A percentile compares a stretch with the other conserved stretches of the same genome.
These are phyloP conservation scores for Frankliniella intonsa DNA, from an alignment of 2,888 invertebrate species.

Conservation along the genomic window DNA sequence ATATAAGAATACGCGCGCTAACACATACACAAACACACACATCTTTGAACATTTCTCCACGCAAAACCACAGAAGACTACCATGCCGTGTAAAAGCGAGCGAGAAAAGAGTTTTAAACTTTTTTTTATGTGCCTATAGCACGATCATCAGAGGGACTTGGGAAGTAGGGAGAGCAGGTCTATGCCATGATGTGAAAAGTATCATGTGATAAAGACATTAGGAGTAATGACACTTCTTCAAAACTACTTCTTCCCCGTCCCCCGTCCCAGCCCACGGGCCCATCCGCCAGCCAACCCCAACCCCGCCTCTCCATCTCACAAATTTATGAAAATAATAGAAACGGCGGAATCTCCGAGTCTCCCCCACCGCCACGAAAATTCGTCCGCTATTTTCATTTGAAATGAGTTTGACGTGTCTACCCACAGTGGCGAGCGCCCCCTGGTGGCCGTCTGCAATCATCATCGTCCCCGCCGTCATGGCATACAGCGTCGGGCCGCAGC, in stretches of 20 bases:
- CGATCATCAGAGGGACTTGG: not conserved
- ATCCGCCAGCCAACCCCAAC: no score
- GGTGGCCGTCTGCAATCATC: not conserved
- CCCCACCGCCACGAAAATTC: no score
- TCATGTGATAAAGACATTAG: slow-evolving; percentile 4
- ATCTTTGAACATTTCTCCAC: no score
- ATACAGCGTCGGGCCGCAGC: not conserved
- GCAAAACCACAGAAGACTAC: no score
- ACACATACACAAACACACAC: no score
- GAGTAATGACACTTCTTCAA: slow-evolving; percentile 6
- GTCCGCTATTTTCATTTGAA: no score
- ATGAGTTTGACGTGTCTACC: not conserved
- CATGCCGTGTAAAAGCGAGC: not conserved
- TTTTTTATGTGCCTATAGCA: not conserved
- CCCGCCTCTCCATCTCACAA: no score
- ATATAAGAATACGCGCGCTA: no score
- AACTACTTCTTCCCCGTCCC: not conserved
- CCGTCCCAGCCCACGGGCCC: not conserved
- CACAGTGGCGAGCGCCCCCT: not conserved
- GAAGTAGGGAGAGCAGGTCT: not conserved
- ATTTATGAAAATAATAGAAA: no score
- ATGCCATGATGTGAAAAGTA: not conserved
- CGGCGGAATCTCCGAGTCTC: no score
- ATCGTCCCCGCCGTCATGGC: not conserved
- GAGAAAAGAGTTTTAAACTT: not conserved